Evolutionary conservation across 1,140 invertebrate genomes (phyloP), one percentile per base, ranked within the genome.

Genomic region (Bombyx mandarina): DNA sequence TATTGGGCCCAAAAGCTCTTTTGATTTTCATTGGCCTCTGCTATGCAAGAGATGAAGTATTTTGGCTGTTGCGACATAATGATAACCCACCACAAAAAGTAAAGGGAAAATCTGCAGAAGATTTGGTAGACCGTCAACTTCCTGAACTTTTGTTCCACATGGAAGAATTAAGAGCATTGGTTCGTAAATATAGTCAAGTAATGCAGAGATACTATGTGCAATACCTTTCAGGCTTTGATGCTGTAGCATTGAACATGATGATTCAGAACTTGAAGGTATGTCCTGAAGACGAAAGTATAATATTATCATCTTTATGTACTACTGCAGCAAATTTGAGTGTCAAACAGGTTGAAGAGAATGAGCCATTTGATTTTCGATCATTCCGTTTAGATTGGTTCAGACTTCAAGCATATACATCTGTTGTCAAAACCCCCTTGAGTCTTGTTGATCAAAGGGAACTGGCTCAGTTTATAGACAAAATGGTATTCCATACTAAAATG

Each of bases 141-240:
- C 98, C 99, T 7, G 99, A 99, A 89, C 88, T 99, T 35, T 87
- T 99, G 1, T 99, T 99, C 83, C 97, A 99, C 69, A 99, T 99
- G 92, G 97, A 99, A 86, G 98, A 99, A 88, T 85, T 99, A 35
- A 91, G 97, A 80, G 96, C 95, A 45, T 77, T 99, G 49, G 95
- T 98, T 6, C 90, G 96, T 56, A 98, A 98, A 80, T 98, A 99
- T 79, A 97, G 94, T 69, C 96, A 98, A 90, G 97, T 99, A 2
- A 95, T 99, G 88, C 97, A 99, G 83, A 90, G 97, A 60, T 99
- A 99, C 87, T 99, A 99, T 87, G 94, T 99, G 22, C 98, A 99
- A 86, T 99, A 98, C 90, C 88, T 99, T 44, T 93, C 95, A 43
- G 96, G 97, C 8, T 99, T 96, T 88, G 98, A 99, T 90, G 95